Conservation (phyloP, 2,113 vertebrate genomes). For the Mirza zaza region DNA sequence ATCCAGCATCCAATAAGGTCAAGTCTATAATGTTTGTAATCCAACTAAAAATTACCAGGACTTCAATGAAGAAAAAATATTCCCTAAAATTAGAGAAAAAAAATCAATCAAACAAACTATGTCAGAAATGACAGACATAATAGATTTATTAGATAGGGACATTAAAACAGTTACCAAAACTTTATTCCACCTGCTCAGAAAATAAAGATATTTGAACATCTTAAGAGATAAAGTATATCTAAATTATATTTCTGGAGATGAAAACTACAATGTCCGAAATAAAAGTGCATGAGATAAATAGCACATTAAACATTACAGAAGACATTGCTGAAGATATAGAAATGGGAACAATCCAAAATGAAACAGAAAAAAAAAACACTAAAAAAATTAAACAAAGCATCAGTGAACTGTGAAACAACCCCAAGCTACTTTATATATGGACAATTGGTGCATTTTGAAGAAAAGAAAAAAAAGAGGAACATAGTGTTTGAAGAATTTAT, state of each 20-base stretch:
- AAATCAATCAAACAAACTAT: background rate
- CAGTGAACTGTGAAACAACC: background rate
- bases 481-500: background rate
- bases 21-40: background rate
- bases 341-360: background rate
- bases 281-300: background rate
- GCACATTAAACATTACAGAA: background rate
- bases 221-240: background rate
- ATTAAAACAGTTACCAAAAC: background rate
- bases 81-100: background rate
- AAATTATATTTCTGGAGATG: background rate
- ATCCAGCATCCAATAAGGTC: background rate
- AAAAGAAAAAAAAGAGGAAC: background rate
- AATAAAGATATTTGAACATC: background rate
- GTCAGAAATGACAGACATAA: background rate
- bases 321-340: background rate
- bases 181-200: background rate
- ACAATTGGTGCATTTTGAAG: background rate
- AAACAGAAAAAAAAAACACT: background rate
- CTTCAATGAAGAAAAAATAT: background rate
- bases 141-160: background rate
- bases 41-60: background rate
- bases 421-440: background rate
- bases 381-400: background rate
- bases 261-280: background rate